A percentile compares a stretch with the other conserved stretches of the same genome.
phyloP scores from a whole-genome alignment of 2,888 invertebrate genomes.

The Cephonodes hylas region DNA sequence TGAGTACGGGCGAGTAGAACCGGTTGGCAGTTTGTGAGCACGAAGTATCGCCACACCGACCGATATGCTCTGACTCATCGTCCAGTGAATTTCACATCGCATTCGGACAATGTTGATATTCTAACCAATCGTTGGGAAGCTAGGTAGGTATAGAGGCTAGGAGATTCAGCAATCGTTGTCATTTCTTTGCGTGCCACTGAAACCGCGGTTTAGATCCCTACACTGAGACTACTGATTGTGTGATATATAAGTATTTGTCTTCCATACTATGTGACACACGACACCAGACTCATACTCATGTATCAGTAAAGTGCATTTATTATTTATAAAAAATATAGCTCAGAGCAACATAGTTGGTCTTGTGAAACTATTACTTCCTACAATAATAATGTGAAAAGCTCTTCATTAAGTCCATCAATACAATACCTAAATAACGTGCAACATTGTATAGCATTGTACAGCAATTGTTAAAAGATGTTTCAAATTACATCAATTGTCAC shows the following conservation, averaged over 20 bases:
- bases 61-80: slow-evolving; percentile 37
- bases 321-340: background rate
- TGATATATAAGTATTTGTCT: too few relatives aligned
- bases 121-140: background rate
- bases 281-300: too few relatives aligned
- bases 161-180: too few relatives aligned
- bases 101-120: slow-evolving; percentile 4
- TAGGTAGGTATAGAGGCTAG: too few relatives aligned
- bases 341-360: background rate
- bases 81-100: slow-evolving; percentile 40
- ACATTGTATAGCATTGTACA: background rate
- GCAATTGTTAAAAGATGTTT: background rate
- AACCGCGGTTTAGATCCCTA: too few relatives aligned
- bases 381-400: background rate
- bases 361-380: background rate
- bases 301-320: too few relatives aligned
- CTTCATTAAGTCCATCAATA: background rate
- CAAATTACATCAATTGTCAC: background rate
- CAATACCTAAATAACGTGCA: background rate
- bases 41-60: slow-evolving; percentile 17
- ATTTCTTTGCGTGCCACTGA: too few relatives aligned
- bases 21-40: background rate
- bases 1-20: background rate
- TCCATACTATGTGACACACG: too few relatives aligned
- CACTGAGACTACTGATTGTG: too few relatives aligned